phyloP scores from a whole-genome alignment of 2,888 invertebrate genomes.

The Stenodera caucasica region DNA sequence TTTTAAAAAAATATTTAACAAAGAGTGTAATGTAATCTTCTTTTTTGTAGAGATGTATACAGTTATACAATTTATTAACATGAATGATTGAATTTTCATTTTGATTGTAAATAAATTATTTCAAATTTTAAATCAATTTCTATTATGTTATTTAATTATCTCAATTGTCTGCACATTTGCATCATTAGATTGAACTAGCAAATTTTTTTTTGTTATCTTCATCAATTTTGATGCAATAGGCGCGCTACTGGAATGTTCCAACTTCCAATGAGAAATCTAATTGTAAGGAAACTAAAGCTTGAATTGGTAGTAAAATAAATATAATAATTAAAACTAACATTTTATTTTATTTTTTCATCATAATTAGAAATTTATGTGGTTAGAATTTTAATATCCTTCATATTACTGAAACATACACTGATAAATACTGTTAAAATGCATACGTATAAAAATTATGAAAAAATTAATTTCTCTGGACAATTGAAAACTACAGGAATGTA shows the following conservation, averaged over 20 bases:
- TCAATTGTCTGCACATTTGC: no score
- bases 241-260: background rate
- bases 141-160: no score
- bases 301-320: background rate
- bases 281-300: background rate
- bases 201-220: no score
- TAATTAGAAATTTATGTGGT: background rate
- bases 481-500: constrained; percentile 25
- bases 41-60: no score
- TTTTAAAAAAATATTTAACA: no score
- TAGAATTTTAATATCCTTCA: constrained; percentile 1
- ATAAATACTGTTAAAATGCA: constrained; percentile 31
- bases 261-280: background rate
- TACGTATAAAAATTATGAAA: constrained; percentile 25
- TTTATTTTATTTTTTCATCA: background rate
- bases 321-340: background rate
- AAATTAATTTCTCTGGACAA: constrained; percentile 14
- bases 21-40: no score
- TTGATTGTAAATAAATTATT: no score
- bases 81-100: no score
- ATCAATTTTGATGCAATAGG: background rate
- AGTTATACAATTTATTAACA: no score
- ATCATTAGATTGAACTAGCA: no score
- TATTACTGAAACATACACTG: constrained; percentile 19
- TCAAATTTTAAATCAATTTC: no score